Percentiles rank a stretch among this genome's conserved stretches.
phyloP scores from a whole-genome alignment of 37 sponge, comb jelly and placozoan genomes.

The Agelas oroides region DNA sequence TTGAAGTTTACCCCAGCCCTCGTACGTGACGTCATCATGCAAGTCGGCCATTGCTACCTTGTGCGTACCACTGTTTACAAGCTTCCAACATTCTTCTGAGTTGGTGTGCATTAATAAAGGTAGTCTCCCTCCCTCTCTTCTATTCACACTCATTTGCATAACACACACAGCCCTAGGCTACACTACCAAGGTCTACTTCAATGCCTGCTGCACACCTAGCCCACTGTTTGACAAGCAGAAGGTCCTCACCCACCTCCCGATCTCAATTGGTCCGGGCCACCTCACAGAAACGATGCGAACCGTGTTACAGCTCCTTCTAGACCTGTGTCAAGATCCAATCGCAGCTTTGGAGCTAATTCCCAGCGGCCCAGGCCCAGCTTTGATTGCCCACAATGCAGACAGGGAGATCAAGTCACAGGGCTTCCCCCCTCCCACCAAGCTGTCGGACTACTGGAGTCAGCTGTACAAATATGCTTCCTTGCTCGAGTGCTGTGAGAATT shows the following conservation, averaged over 20 bases:
- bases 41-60: too few relatives aligned
- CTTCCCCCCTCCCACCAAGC: conserved; percentile 43
- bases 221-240: conserved; percentile 45
- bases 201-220: conserved; percentile 84
- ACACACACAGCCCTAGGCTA: conserved; percentile 67
- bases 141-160: conserved; percentile 10
- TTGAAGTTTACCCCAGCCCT: too few relatives aligned
- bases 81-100: too few relatives aligned
- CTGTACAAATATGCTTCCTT: conserved; percentile 42
- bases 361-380: conserved; percentile 20
- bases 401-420: background rate
- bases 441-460: conserved; percentile 67
- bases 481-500: conserved; percentile 80
- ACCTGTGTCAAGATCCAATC: conserved; percentile 55
- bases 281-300: conserved; percentile 53
- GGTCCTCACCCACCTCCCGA: conserved; percentile 49
- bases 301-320: conserved; percentile 61
- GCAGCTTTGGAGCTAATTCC: conserved; percentile 52
- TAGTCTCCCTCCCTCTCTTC: background rate
- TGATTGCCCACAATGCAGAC: conserved; percentile 5
- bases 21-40: too few relatives aligned
- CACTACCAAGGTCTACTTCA: conserved; percentile 85
- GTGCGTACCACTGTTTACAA: too few relatives aligned
- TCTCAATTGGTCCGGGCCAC: conserved; percentile 58
- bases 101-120: background rate